Evolutionary conservation across 1,140 invertebrate genomes (phyloP), one percentile per base, ranked within the genome.

Genomic region (Drosophila tani): DNA sequence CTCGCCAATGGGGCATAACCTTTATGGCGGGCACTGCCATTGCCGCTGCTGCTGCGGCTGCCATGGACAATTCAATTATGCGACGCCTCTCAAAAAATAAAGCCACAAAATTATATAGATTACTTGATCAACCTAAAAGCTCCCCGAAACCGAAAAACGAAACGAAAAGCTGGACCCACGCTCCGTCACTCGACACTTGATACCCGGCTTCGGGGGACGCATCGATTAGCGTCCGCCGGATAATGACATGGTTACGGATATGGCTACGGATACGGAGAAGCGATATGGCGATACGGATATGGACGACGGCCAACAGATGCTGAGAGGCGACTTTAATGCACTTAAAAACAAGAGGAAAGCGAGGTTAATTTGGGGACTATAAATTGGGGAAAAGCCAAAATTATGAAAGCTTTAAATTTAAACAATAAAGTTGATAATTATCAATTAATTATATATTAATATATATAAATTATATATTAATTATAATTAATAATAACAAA

Each of bases 211-310:
- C 59, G 53, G 64, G 60, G 67, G 19, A 35, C 21, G 53, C 71
- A 75, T 83, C 84, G 84, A 87, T 87, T 84, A 84, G 82, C 57
- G 60, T 46, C 53, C 35, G 55, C 35, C 53, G 27, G 49, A 35
- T 50, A 51, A 59, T 27, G 55, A 73, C 50, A 60, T 49, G 69
- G 65, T 32, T 50, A 27, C 15, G 69, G 63, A 53, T 55, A 24
- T 21, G 45, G 47, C 40, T 47, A 24, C 27, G 57, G 29, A 50
- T 35, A n/a, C 5, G 32, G 59, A 40, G 32, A 55, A 19, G 12
- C 32, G 29, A 38, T 35, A 50, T n/a, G 29, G 19, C 14, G 9
- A 56, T 21, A 27, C 38, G 41, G 63, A 35, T n/a, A 24, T 56
- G 53, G 19, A 40, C 35, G 19, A 40, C 35, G n/a, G 53, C 3